Conservation (phyloP, 2,797 vertebrate genomes). For the Tangara arthus region DNA sequence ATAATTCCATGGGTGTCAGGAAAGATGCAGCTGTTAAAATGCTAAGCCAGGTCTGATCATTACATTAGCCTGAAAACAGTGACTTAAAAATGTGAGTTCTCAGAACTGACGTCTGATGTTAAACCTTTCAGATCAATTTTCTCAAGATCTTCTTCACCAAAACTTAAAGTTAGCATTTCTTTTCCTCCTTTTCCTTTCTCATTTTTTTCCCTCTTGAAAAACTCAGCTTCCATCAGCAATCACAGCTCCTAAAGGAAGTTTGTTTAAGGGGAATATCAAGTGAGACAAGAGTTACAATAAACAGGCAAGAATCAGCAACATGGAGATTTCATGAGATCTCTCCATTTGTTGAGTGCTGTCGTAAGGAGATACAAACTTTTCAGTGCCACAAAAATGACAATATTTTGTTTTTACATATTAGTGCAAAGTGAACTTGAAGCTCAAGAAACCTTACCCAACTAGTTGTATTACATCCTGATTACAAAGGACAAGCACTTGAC, state of each 20-base stretch:
- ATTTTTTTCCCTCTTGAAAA: not conserved
- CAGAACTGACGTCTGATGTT: not conserved
- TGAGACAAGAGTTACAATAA: not conserved
- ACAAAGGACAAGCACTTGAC: not conserved
- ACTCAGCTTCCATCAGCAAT: not conserved
- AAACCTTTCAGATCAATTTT: not conserved
- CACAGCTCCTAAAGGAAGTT: not conserved
- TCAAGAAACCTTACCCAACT: not conserved
- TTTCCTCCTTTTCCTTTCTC: not conserved
- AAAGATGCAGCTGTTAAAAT: conserved; percentile 33
- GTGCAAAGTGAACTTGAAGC: not conserved
- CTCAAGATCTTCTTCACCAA: not conserved
- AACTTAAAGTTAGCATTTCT: not conserved
- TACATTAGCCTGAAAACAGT: conserved; percentile 3
- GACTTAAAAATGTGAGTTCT: conserved; percentile 3
- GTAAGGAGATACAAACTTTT: not conserved
- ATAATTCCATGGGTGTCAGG: conserved; percentile 1
- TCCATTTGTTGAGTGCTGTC: not conserved
- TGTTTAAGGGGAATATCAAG: not conserved
- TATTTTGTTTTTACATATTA: not conserved
- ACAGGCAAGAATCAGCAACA: not conserved
- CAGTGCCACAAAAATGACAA: not conserved
- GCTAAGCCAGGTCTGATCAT: conserved; percentile 2
- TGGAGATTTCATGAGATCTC: not conserved
- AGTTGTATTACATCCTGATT: not conserved